Evolutionary conservation across 2,888 invertebrate genomes (phyloP), one percentile per base, ranked within the genome.

Genomic region (Yponomeuta plumbellus): DNA sequence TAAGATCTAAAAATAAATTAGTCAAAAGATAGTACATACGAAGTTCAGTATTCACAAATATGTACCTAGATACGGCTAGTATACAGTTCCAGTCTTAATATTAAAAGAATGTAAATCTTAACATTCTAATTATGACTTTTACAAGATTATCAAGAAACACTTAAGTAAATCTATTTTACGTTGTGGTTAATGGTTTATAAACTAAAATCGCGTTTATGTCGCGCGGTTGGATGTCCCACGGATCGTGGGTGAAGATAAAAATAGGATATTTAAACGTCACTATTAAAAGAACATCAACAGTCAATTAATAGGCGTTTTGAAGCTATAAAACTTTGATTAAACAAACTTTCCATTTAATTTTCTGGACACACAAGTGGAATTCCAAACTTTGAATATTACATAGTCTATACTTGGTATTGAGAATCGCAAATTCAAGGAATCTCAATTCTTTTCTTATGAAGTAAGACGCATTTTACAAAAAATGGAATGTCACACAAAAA

Each of bases 201-300:
- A 52, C 44, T 13, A 52, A 1, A 52, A 17, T 52, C 17, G 44
- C 17, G 17, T 52, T 52, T 17, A 13, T 20, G 58, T 21, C 20
- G 82, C 81, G 76, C 84, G 62, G 76, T 80, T 78, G 84, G 86
- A 77, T 22, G 75, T 79, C 73, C 75, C 81, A 77, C 81, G 80
- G 80, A 81, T 84, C 80, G 81, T 80, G 81, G 77, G 70, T 74
- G 69, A 68, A 72, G 81, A 84, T 84, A 82, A 80, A 40, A 61
- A 61, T 59, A 67, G 21, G 44, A 63, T 63, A 63, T 21, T 56
- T 67, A 57, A 62, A 52, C 62, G 13, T 66, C 17, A 62, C 62
- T 21, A 58, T 65, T 57, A 65, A 39, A 58, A 58, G 20, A 11
- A 52, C 44, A 52, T 52, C 44, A 52, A 52, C 44, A 52, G 44